Base-by-base conservation (phyloP, 1,140 invertebrate genomes). In the Apolygus lucorum region DNA sequence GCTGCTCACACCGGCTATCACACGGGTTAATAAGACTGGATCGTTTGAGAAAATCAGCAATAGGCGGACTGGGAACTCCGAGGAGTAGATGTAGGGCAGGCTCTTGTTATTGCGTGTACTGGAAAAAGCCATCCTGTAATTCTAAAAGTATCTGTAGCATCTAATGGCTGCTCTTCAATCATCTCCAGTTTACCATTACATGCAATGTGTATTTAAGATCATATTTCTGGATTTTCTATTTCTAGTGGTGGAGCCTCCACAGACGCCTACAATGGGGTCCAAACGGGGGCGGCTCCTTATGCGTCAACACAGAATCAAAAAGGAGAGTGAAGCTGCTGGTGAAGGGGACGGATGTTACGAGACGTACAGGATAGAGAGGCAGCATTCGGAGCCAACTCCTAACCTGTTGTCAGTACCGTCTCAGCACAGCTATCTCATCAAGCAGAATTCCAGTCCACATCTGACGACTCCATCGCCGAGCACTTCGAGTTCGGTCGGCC, bases 401-500 rank as follows among this genome's bases (percentile, higher is more conserved):
- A 84, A 85, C 74, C 77, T 85, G 66, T 76, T 87, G 27, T 77
- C 82, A 59, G 85, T 87, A 54, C 85, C 86, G 34, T 59, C 54
- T 21, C 81, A 82, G 62, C 77, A 79, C 2, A 77, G 80, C 4
- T 83, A 82, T 73, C 76, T 87, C 65, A 82, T 84, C 14, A 88
- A 88, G 73, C 86, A 87, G 74, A 84, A 86, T 74, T 87, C 86
- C 4, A 85, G 86, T 78, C 86, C 86, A 1, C 72, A 86, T 49
- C 73, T 86, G 68, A 82, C 49, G 68, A 82, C 49, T 11, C 21
- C 26, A 1, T 49, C 84, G 4, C 85, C 72, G 68, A 13, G 34
- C 34, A 1, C 68, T 11, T 59, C 54, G 52, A 64, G 59, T 22
- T 13, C 54, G 2, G 54, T 59, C 34, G 34, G 34, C 4, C 34